A percentile compares a stretch with the other conserved stretches of the same genome.
These are phyloP conservation scores for Drosophila novamexicana DNA, from an alignment of 1,140 invertebrate genomes.

Conservation along the genomic window DNA sequence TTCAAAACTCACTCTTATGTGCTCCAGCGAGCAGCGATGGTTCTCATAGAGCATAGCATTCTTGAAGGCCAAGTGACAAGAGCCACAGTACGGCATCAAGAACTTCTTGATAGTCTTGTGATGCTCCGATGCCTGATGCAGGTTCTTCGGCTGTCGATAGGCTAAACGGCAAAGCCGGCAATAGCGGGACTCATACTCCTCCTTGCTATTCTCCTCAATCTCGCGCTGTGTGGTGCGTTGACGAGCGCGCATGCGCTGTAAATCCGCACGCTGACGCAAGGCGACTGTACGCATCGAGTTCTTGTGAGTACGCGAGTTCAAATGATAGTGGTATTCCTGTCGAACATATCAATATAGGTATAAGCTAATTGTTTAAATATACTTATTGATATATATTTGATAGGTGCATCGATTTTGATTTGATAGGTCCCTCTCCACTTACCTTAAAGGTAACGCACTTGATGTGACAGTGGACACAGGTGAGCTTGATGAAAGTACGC, in stretches of 20 bases:
- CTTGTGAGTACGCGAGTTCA: constrained; percentile 89
- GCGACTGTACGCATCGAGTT: constrained; percentile 89
- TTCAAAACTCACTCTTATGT: constrained; percentile 88
- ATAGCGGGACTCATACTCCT: constrained; percentile 88
- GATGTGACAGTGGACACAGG: constrained; percentile 90
- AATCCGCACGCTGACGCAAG: constrained; percentile 88
- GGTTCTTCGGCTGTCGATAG: constrained; percentile 90
- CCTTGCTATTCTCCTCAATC: constrained; percentile 88
- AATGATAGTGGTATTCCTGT: constrained; percentile 89
- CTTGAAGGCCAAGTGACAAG: constrained; percentile 88
- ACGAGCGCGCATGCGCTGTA: constrained; percentile 89
- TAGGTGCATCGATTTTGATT: background rate
- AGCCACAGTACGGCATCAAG: constrained; percentile 90
- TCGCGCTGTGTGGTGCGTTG: constrained; percentile 90
- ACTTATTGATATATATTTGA: no score
- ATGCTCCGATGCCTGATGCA: constrained; percentile 90
- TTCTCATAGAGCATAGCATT: constrained; percentile 93
- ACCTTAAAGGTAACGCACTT: constrained; percentile 90
- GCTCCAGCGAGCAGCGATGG: constrained; percentile 91
- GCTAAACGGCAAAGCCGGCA: constrained; percentile 92
- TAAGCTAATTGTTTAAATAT: background rate
- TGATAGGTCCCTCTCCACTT: constrained; percentile 33
- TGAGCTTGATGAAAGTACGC: constrained; percentile 88
- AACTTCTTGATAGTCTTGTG: constrained; percentile 93
- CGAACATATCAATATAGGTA: background rate